Evolutionary conservation across 2,113 vertebrate genomes (phyloP).

Genomic region (Chunga burmeisteri): DNA sequence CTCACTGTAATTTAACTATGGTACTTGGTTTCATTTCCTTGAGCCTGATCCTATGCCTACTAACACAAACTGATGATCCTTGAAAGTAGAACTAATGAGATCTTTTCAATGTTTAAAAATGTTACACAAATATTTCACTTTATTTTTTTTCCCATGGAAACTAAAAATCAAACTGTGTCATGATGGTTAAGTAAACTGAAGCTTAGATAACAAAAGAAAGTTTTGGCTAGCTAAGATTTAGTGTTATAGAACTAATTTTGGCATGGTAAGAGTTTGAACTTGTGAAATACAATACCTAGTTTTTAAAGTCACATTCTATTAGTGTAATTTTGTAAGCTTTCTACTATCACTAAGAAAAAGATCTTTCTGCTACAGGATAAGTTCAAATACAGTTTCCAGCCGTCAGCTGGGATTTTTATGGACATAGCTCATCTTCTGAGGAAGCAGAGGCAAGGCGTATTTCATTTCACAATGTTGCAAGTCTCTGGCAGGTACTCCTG

Average conservation of each 20-base stretch:
- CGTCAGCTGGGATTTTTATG: background rate
- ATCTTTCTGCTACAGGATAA: background rate
- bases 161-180: background rate
- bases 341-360: background rate
- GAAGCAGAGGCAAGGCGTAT: background rate
- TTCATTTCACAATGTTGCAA: background rate
- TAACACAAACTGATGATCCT: slow-evolving; percentile 21
- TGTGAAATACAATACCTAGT: background rate
- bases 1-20: background rate
- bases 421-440: background rate
- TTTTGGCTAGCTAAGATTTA: background rate
- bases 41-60: background rate
- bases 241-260: background rate
- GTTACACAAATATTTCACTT: background rate
- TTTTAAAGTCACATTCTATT: background rate
- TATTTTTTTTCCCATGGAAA: background rate
- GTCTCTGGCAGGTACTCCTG: background rate
- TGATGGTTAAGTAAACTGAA: background rate
- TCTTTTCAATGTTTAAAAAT: background rate
- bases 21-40: background rate
- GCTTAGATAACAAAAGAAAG: background rate
- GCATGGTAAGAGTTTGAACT: background rate
- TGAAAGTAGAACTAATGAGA: slow-evolving; percentile 8
- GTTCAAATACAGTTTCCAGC: background rate
- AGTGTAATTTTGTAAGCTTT: background rate